Conservation (phyloP, 2,797 vertebrate species). For the Spea hammondii region DNA sequence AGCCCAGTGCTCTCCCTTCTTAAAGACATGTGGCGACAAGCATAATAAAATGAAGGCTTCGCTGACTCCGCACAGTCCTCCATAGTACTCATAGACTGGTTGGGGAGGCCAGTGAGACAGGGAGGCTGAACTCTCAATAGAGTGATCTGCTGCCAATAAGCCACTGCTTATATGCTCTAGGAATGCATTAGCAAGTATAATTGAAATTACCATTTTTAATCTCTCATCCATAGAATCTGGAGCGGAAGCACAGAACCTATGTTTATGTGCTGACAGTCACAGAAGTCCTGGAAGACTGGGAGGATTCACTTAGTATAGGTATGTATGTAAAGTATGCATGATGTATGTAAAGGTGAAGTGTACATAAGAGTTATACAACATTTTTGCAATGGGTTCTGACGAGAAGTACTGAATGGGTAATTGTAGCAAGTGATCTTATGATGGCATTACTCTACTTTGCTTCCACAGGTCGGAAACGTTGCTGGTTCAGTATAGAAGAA, state of each 20-base stretch:
- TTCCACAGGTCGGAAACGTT: constrained; percentile 91
- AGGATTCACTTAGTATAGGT: constrained; percentile 98
- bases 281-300: constrained; percentile 96
- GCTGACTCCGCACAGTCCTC: too few relatives aligned
- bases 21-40: too few relatives aligned
- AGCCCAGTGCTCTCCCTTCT: too few relatives aligned
- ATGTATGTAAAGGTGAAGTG: background rate
- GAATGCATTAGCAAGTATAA: background rate
- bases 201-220: background rate
- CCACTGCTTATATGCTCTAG: too few relatives aligned
- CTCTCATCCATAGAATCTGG: constrained; percentile 79
- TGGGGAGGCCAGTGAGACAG: too few relatives aligned
- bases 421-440: background rate
- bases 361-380: background rate
- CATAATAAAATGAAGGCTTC: too few relatives aligned
- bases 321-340: constrained; percentile 50
- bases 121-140: too few relatives aligned
- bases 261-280: constrained; percentile 97
- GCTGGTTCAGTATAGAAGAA: constrained; percentile 98
- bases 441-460: constrained; percentile 35
- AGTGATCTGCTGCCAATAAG: too few relatives aligned
- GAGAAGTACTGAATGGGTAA: background rate
- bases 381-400: background rate
- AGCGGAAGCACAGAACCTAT: constrained; percentile 96
- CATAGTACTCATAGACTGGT: too few relatives aligned